Evolutionary conservation across 1,140 invertebrate species (phyloP).

Genomic region (Onthophagus taurus): DNA sequence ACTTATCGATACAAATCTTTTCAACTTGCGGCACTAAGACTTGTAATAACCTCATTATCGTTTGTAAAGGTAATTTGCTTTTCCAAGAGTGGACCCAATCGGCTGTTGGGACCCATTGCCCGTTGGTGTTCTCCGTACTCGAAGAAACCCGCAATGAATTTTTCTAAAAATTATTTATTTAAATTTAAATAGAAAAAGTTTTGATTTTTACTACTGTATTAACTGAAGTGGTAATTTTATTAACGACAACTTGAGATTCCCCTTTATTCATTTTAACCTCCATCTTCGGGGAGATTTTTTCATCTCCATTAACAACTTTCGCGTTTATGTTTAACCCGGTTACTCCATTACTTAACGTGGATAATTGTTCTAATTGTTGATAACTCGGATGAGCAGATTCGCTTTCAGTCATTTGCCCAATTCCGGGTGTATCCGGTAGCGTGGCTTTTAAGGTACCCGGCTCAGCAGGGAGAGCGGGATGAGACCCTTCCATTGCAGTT

Average conservation of each 20-base stretch:
- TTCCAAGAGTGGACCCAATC: slow-evolving; percentile 98
- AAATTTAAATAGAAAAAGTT: too few species aligned
- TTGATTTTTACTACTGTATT: too few species aligned
- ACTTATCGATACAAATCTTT: slow-evolving; percentile 99
- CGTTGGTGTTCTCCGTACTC: slow-evolving; percentile 29
- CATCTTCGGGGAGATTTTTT: not conserved
- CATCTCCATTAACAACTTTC: not conserved
- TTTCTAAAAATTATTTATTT: slow-evolving; percentile 37
- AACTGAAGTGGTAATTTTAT: slow-evolving; percentile 8
- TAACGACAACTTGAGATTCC: slow-evolving; percentile 6
- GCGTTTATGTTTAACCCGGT: slow-evolving; percentile 27
- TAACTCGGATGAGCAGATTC: slow-evolving; percentile 72
- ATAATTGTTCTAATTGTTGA: slow-evolving; percentile 27
- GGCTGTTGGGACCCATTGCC: slow-evolving; percentile 71
- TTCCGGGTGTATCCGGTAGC: slow-evolving; percentile 62
- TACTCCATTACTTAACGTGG: slow-evolving; percentile 31
- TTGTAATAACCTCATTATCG: slow-evolving; percentile 96
- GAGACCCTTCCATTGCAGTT: slow-evolving; percentile 71
- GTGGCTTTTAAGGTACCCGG: slow-evolving; percentile 85
- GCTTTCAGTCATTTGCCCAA: slow-evolving; percentile 91
- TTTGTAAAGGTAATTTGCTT: slow-evolving; percentile 92
- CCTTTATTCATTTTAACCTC: slow-evolving; percentile 2
- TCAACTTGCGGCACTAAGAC: slow-evolving; percentile 99
- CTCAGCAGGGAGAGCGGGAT: slow-evolving; percentile 78
- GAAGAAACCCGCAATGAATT: slow-evolving; percentile 40